Evolutionary conservation across 2,888 invertebrate genomes (phyloP).

Genomic region (Dinocampus coccinellae): DNA sequence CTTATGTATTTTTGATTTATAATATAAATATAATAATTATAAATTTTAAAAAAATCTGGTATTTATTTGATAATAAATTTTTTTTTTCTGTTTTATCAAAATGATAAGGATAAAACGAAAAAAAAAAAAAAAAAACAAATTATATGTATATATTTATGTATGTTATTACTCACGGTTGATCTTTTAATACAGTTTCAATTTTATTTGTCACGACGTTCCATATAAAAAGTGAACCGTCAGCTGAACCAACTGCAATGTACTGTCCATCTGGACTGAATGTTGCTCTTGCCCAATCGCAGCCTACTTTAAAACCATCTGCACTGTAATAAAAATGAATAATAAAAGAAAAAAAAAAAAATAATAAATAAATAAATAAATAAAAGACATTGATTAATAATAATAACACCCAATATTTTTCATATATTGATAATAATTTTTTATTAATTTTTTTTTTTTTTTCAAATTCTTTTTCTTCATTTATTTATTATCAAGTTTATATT

Average conservation of each 20-base stretch:
- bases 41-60: no score
- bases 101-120: not conserved
- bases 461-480: no score
- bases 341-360: no score
- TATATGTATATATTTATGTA: not conserved
- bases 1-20: no score
- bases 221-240: slow-evolving; percentile 91
- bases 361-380: no score
- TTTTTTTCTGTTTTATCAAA: no score
- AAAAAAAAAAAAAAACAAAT: no score
- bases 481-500: no score
- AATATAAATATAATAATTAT: no score
- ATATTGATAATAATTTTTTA: not conserved
- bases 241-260: slow-evolving; percentile 91
- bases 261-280: slow-evolving; percentile 92
- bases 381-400: no score
- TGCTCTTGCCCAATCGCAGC: slow-evolving; percentile 94
- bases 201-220: slow-evolving; percentile 88
- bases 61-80: no score
- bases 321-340: slow-evolving; percentile 72
- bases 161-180: slow-evolving; percentile 79
- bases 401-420: no score
- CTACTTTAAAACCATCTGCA: slow-evolving; percentile 94
- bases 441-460: slow-evolving; percentile 1
- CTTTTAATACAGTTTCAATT: slow-evolving; percentile 83